Evolutionary conservation across 64 coral and sea anemone genomes (phyloP), one percentile per base, ranked within the genome.

Genomic region (Hydrozoanthus tunicans): DNA sequence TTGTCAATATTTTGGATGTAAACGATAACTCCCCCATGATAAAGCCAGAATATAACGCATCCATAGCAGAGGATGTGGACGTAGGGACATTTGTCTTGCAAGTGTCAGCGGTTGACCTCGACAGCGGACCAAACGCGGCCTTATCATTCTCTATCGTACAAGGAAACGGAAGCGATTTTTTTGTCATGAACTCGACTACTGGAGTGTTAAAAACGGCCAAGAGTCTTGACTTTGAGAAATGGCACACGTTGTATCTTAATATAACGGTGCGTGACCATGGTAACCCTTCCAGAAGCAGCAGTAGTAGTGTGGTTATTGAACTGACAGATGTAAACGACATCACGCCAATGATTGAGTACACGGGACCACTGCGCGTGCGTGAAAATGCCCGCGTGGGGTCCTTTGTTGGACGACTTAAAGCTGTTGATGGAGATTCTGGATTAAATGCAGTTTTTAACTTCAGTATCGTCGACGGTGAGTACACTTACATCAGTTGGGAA

Each of bases 321-420:
- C 58, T 92, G 63, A 86, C 85, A 70, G 91, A 92, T 85, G 73
- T 92, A 58, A 92, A 92, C 62, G 91, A 92, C 53, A 59, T 92
- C 73, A 70, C 91, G 52, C 91, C 91, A 15, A 51, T 69, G 6
- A 86, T 92, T 86, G 5, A 86, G 6, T 51, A 12, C 17, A 78
- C 67, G 73, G n/a, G 12, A 15, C 91, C 91, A 69, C 59, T 92
- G 73, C 85, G 77, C 82, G 73, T 92, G 52, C 82, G 91, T 10
- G 91, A 92, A 53, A 92, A 77, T 79, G 81, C 86, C 0, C 80
- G 62, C 52, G 73, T 86, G 20, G 91, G 77, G 32, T 86, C 91
- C 58, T 4, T 27, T 4, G 77, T 92, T 27, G 73, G 72, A 51
- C 82, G 60, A 56, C 73, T 92, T 9, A 77, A 86, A 14, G 91